Percentiles rank a stretch among this genome's conserved stretches.
These are phyloP conservation scores for Salarias fasciatus DNA, from an alignment of 2,797 vertebrate species.

Conservation along the genomic window DNA sequence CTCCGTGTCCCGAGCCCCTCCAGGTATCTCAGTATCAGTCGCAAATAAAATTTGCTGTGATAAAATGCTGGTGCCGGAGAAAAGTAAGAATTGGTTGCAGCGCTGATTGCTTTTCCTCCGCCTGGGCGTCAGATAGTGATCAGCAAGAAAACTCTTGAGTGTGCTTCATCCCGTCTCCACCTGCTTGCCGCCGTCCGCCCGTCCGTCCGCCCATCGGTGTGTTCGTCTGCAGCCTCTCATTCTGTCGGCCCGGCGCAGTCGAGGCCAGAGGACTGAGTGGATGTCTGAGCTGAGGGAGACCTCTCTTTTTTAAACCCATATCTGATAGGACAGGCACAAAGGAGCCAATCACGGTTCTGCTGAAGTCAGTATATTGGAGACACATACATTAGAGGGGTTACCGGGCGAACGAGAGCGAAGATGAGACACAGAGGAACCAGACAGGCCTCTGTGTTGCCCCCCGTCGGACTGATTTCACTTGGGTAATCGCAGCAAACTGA, in stretches of 20 bases:
- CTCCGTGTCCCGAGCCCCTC: too few species aligned
- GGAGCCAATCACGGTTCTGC: slow-evolving; percentile 66
- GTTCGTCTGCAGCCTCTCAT: slow-evolving; percentile 22
- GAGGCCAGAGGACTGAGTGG: too few species aligned
- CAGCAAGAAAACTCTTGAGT: slow-evolving; percentile 34
- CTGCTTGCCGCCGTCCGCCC: background rate
- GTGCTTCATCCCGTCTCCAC: slow-evolving; percentile 52
- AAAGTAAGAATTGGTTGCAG: background rate
- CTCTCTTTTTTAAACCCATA: slow-evolving; percentile 36
- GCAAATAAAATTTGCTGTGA: slow-evolving; percentile 65
- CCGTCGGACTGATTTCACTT: slow-evolving; percentile 16
- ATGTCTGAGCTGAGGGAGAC: too few species aligned
- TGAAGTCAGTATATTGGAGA: slow-evolving; percentile 66
- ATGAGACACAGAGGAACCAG: slow-evolving; percentile 44
- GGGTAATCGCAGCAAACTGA: slow-evolving; percentile 21
- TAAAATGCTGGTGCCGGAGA: slow-evolving; percentile 63
- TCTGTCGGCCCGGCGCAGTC: too few species aligned
- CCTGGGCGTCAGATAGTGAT: slow-evolving; percentile 66
- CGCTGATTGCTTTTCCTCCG: too few species aligned
- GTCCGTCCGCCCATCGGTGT: too few species aligned
- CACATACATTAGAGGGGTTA: slow-evolving; percentile 57
- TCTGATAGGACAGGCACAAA: slow-evolving; percentile 56
- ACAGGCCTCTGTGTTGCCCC: slow-evolving; percentile 2
- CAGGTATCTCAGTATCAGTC: slow-evolving; percentile 67
- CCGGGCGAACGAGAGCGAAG: slow-evolving; percentile 37